Conservation (phyloP, 2,888 invertebrate genomes). For the Tetranychus piercei region DNA sequence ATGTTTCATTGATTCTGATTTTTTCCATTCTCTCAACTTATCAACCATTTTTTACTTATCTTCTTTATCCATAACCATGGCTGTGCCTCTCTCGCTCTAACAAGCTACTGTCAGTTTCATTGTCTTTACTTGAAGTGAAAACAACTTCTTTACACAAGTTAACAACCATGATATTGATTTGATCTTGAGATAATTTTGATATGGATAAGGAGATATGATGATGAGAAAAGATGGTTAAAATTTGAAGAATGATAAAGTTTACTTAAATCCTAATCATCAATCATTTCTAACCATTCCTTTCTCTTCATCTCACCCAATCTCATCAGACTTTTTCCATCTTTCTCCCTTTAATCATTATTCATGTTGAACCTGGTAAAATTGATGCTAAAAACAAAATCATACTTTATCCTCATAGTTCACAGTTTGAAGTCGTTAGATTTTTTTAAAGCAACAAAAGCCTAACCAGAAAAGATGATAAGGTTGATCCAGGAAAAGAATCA, state of each 20-base stretch:
- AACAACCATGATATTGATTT: conserved; percentile 1
- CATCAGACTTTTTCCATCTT: neutral
- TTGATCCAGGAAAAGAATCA: neutral
- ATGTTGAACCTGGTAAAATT: neutral
- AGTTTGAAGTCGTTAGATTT: neutral
- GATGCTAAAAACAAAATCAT: neutral
- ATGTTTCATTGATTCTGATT: too few species aligned
- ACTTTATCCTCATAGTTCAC: neutral
- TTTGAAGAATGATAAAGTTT: neutral
- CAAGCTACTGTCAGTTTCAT: neutral
- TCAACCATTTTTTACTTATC: too few species aligned
- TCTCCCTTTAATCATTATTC: neutral
- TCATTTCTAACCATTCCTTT: neutral
- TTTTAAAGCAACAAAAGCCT: too few species aligned
- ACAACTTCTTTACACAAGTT: neutral
- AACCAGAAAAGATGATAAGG: neutral
- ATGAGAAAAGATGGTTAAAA: neutral
- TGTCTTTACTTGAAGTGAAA: neutral
- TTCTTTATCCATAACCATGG: too few species aligned
- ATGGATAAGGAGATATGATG: neutral
- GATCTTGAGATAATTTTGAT: neutral
- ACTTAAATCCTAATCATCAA: neutral
- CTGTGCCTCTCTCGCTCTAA: too few species aligned
- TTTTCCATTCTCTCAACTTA: too few species aligned
- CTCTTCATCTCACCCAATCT: neutral